Evolutionary conservation across 2,888 invertebrate species (phyloP), one percentile per base, ranked within the genome.

Genomic region (Eucriotettix oculatus): DNA sequence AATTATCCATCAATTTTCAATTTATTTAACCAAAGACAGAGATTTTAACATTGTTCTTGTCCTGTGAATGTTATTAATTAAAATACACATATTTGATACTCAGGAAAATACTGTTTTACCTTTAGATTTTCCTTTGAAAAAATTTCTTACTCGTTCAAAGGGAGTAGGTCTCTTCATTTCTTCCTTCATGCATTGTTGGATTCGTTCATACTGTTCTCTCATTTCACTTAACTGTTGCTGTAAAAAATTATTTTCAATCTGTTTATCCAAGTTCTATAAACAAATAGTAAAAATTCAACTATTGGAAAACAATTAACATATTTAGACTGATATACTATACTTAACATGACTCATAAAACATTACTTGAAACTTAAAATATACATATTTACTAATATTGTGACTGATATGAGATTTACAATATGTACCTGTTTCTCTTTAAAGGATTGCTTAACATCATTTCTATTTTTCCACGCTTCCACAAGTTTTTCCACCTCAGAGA

Each of bases 401-500:
- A 29, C 2, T 29, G 29, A 29, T 29, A 29, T 5, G 7, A 29
- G 29, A 65, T 64, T 57, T 52, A 17, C 60, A 54, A 53, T 40
- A 59, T 44, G 10, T 54, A 68, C 71, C 67, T 71, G 70, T 69
- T 90, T 90, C 66, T 91, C 90, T 68, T 86, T 86, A 67, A 89
- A 81, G 1, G 90, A 90, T 68, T 87, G 88, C 67, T 89, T 87
- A 0, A 91, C 90, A 71, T 91, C 91, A 67, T 90, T 89, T 60
- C 91, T 79, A 67, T 87, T 89, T 68, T 83, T 84, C 92, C 92
- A 92, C 69, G 87, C 86, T 71, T 87, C 86, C 1, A 92, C 91
- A 58, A 92, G 75, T 66, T 86, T 82, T 71, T 91, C 91, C 0
- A 90, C 88, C 75, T 91, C 90, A 0, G 84, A 80, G 69, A 92